Base-by-base conservation (phyloP, 92 coral and sea anemone genomes). In the Isaurus tuberculatus region DNA sequence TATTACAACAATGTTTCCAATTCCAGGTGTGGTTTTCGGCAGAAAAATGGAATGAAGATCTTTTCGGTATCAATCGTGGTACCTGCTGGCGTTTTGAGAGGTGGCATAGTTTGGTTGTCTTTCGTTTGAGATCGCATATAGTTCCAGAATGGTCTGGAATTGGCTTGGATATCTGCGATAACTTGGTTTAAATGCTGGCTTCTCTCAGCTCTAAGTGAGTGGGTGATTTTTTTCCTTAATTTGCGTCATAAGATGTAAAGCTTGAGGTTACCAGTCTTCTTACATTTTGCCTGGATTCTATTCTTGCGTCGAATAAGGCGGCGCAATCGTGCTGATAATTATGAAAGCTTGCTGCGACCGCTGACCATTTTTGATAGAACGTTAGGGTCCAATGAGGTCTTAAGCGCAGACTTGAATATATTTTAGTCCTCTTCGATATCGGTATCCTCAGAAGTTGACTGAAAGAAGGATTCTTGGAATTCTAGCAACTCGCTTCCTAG, bases 391-490 rank as follows among this genome's bases (percentile, higher is more conserved):
- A 66, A 4, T 33, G 73, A 36, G 73, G 73, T 68, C 48, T 7
- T 68, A 33, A 68, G 48, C 46, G 73, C 73, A 69, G 48, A 17
- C 73, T 69, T 69, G 31, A 69, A 69, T n/a, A 69, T 48, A 33
- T 69, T 49, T 25, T 25, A 37, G 73, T 69, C 73, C 49, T 69
- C 51, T 69, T 69, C 51, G 51, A 69, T 69, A 69, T 69, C n/a
- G 19, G 48, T 69, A 69, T 69, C 30, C 73, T 69, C 49, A 36
- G 73, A 37, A 69, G 73, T 34, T 69, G 49, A 69, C 26, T 33
- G 73, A 69, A 36, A 69, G 72, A 69, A 69, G 73, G 37, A 65
- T 65, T 65, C 70, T 65, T 65, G 70, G 48, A 66, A 69, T 37
- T 69, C 51, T 69, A 33, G 73, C 51, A 69, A 2, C 73, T 69